Evolutionary conservation across 1,140 invertebrate species (phyloP).

Genomic region (Drosophila tsacasi): DNA sequence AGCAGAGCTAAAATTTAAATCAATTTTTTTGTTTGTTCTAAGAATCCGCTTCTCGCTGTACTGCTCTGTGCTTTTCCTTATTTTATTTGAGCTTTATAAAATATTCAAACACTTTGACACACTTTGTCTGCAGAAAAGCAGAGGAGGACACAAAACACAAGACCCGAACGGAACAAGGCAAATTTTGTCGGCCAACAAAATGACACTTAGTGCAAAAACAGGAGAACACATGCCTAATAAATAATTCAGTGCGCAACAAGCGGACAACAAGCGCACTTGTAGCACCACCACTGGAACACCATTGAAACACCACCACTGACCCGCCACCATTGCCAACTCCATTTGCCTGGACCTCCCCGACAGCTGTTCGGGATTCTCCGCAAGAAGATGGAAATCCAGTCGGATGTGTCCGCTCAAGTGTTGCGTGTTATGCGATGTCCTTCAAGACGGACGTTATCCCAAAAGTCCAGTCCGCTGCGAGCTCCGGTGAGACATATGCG

Average conservation of each 20-base stretch:
- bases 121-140: slow-evolving; percentile 42
- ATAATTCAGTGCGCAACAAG: slow-evolving; percentile 82
- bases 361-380: slow-evolving; percentile 31
- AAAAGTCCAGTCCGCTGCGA: slow-evolving; percentile 3
- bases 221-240: slow-evolving; percentile 80
- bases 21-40: slow-evolving; percentile 44
- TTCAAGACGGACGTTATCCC: slow-evolving; percentile 40
- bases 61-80: slow-evolving; percentile 8
- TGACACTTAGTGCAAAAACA: slow-evolving; percentile 78
- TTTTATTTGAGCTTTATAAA: slow-evolving; percentile 63
- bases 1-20: slow-evolving; percentile 50
- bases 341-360: slow-evolving; percentile 26
- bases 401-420: slow-evolving; percentile 74
- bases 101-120: slow-evolving; percentile 63
- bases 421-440: slow-evolving; percentile 66
- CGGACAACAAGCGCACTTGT: slow-evolving; percentile 78
- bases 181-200: slow-evolving; percentile 65
- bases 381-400: slow-evolving; percentile 75
- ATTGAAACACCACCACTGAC: background rate
- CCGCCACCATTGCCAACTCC: background rate
- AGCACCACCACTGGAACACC: slow-evolving; percentile 14
- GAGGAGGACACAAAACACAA: slow-evolving; percentile 17
- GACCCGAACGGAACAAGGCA: slow-evolving; percentile 42
- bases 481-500: slow-evolving; percentile 59
- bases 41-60: background rate